Percentiles rank a stretch among this genome's conserved stretches.
Conservation (phyloP, 2,113 vertebrate genomes). For the Alethe castanea region DNA sequence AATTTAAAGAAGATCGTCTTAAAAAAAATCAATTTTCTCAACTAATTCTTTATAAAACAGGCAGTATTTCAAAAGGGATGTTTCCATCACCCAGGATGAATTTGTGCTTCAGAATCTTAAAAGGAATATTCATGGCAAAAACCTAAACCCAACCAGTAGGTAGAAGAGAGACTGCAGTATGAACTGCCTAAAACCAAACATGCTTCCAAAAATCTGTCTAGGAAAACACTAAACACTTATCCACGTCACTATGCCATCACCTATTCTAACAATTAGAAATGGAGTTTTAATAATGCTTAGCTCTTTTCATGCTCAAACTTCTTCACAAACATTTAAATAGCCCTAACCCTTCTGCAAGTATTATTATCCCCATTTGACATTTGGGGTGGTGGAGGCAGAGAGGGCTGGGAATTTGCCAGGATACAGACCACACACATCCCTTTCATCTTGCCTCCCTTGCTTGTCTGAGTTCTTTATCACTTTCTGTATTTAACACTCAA, state of each 20-base stretch:
- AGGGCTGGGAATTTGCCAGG: neutral
- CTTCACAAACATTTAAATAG: slow-evolving; percentile 11
- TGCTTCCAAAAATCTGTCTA: neutral
- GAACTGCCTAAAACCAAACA: neutral
- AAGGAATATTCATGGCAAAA: neutral
- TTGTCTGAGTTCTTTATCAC: neutral
- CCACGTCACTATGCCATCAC: neutral
- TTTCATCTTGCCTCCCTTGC: neutral
- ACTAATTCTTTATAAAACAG: slow-evolving; percentile 45
- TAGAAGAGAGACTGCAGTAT: neutral
- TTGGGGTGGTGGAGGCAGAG: neutral
- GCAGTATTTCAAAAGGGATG: slow-evolving; percentile 19
- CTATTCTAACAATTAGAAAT: neutral
- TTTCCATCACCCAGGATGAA: neutral
- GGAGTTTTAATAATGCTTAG: slow-evolving; percentile 15
- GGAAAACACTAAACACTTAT: neutral
- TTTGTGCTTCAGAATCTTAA: slow-evolving; percentile 46
- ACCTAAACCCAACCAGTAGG: neutral
- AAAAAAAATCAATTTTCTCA: slow-evolving; percentile 6
- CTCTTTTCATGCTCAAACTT: slow-evolving; percentile 39
- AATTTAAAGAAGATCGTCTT: neutral
- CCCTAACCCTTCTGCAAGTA: neutral
- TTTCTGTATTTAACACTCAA: neutral
- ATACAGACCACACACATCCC: neutral
- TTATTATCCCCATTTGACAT: neutral